A percentile compares a stretch with the other conserved stretches of the same genome.
These are phyloP conservation scores for Ylistrum balloti DNA, from an alignment of 1,140 invertebrate species.

Conservation along the genomic window DNA sequence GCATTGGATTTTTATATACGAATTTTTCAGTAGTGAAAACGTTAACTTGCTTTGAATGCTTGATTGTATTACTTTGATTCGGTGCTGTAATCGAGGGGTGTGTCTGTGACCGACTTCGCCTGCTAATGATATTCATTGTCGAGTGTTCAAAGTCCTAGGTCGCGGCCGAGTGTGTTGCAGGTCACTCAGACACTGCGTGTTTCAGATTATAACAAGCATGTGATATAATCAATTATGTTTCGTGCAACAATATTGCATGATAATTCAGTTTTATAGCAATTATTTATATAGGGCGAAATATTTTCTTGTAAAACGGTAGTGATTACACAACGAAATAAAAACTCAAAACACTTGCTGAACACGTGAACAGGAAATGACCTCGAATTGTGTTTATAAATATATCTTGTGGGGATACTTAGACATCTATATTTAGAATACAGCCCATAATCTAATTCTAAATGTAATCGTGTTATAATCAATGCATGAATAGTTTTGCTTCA, in stretches of 20 bases:
- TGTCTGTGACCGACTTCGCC: not conserved
- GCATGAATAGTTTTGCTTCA: too few species aligned
- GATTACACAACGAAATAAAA: not conserved
- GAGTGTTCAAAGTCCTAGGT: conserved; percentile 32
- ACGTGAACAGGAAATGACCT: conserved; percentile 32
- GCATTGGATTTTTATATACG: too few species aligned
- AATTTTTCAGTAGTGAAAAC: too few species aligned
- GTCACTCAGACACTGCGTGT: not conserved
- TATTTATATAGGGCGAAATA: too few species aligned
- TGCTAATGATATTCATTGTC: not conserved
- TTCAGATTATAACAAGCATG: not conserved
- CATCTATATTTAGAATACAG: conserved; percentile 15
- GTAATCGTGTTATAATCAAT: too few species aligned
- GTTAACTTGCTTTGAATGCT: too few species aligned
- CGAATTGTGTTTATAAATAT: not conserved
- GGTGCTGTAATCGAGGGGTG: not conserved
- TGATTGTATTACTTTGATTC: not conserved
- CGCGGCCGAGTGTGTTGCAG: not conserved
- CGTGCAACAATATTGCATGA: too few species aligned
- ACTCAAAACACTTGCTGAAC: conserved; percentile 12
- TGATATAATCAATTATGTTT: too few species aligned
- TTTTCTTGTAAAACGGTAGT: too few species aligned
- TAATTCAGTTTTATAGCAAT: too few species aligned
- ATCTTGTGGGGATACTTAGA: not conserved
- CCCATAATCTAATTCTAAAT: not conserved